Base-by-base conservation (phyloP, 2,888 invertebrate genomes). In the Phyllotreta cruciferae region DNA sequence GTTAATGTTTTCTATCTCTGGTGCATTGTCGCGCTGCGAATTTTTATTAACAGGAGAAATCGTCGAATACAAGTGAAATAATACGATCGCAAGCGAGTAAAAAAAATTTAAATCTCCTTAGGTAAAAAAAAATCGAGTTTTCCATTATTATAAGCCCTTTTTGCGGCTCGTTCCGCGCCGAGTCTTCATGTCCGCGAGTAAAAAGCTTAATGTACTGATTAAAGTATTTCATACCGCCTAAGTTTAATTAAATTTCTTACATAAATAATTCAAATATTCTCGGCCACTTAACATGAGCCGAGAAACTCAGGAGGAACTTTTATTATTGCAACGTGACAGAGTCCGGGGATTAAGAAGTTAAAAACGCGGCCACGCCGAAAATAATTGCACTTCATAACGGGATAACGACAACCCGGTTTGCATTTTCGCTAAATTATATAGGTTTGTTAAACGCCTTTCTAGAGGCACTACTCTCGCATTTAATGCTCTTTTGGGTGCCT, bases 191-290 rank as follows among this genome's bases (percentile, higher is more conserved):
- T 7, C 56, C 34, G 45, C 57, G 45, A 60, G 63, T 68, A 69
- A 71, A 72, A 70, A 68, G 71, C 71, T 71, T 69, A 73, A 70
- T 73, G 70, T 70, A 70, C 71, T 72, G 71, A 73, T 73, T 71
- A 73, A 74, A 71, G 70, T 72, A 70, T 71, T 70, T 63, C 63
- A 64, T 63, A 66, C 66, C 67, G 64, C 68, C 67, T 63, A 71
- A 73, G 56, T 74, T 75, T 74, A 74, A 74, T 75, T 73, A 73
- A 75, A 74, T 73, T 72, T 72, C 69, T 67, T 68, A 68, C 73
- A 71, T 73, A 73, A 74, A 74, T 73, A 73, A 73, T 73, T 74
- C 69, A 73, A 74, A 71, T 69, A 66, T 67, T 66, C 66, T 52
- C 62, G 60, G 63, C 66, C 64, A 66, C 66, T 70, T 66, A 63